phyloP scores from a whole-genome alignment of 2,113 vertebrate species.

The Scolopax mira region DNA sequence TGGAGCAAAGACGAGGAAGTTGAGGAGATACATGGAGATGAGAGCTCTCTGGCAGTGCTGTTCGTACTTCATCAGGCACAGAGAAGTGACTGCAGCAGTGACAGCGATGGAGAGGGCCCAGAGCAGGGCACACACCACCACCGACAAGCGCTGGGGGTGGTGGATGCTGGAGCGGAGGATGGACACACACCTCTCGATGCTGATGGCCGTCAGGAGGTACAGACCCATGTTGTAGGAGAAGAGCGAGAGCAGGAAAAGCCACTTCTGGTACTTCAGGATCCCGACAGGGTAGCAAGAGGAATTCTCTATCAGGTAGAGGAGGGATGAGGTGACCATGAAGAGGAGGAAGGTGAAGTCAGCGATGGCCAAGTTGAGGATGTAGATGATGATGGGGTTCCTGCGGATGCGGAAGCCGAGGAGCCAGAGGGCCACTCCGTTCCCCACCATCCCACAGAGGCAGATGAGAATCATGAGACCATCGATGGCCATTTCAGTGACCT shows the following conservation, averaged over 20 bases:
- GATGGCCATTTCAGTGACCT: rapidly evolving
- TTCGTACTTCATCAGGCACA: background rate
- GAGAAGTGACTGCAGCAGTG: slow-evolving; percentile 10
- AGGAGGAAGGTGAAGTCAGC: background rate
- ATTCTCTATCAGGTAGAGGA: background rate
- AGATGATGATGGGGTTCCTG: background rate
- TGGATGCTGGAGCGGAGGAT: background rate
- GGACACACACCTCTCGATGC: slow-evolving; percentile 54
- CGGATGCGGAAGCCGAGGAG: background rate
- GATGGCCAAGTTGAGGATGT: background rate
- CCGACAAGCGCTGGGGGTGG: slow-evolving; percentile 14
- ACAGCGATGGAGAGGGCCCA: slow-evolving; percentile 49
- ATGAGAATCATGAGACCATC: background rate
- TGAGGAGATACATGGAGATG: background rate
- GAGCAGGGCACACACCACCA: slow-evolving; percentile 46
- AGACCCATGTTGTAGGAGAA: background rate
- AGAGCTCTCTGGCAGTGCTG: background rate
- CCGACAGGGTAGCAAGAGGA: rapidly evolving
- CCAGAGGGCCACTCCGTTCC: background rate
- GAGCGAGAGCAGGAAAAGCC: background rate
- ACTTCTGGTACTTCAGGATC: background rate
- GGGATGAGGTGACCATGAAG: background rate
- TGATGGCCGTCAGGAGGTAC: slow-evolving; percentile 56
- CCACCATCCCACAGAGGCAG: background rate
- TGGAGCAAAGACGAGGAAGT: slow-evolving; percentile 39